Percentiles rank a stretch among this genome's conserved stretches.
These are phyloP conservation scores for Pelagia noctiluca DNA, from an alignment of 30 jellyfish, hydroid and myxozoan genomes.

Conservation along the genomic window DNA sequence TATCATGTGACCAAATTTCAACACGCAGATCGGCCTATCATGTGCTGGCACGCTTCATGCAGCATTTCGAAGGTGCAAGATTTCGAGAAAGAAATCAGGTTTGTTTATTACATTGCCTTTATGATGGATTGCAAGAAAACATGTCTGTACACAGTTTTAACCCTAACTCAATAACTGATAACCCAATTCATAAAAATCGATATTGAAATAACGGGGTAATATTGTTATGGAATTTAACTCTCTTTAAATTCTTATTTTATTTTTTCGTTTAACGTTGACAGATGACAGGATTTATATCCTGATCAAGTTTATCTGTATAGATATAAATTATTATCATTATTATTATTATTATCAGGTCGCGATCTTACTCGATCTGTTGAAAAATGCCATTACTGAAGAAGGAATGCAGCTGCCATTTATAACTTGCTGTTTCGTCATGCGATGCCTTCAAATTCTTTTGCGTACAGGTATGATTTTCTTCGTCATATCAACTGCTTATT, in stretches of 20 bases:
- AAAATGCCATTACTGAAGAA: constrained; percentile 72
- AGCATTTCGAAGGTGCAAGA: constrained; percentile 68
- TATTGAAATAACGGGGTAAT: too few relatives aligned
- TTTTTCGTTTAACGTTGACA: too few relatives aligned
- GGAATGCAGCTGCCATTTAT: constrained; percentile 64
- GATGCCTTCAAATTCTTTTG: constrained; percentile 66
- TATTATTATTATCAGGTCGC: constrained; percentile 47
- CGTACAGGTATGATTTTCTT: constrained; percentile 96
- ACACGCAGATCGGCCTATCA: constrained; percentile 81
- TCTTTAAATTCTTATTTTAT: too few relatives aligned
- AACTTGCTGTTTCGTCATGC: constrained; percentile 41
- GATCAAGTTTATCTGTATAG: too few relatives aligned
- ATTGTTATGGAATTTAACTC: too few relatives aligned
- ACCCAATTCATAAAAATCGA: too few relatives aligned
- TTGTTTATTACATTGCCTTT: neutral
- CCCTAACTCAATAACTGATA: too few relatives aligned
- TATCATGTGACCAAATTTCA: constrained; percentile 55
- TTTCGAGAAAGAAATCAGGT: constrained; percentile 92
- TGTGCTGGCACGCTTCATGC: constrained; percentile 64
- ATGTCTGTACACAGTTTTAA: too few relatives aligned
- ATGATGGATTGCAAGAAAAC: too few relatives aligned
- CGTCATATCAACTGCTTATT: too few relatives aligned
- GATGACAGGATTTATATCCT: too few relatives aligned
- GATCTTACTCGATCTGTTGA: constrained; percentile 56
- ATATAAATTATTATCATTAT: too few relatives aligned